Percentiles rank a stretch among this genome's conserved stretches.
Evolutionary conservation across 2,888 invertebrate genomes (phyloP).

Genomic region (Theretra japonica): DNA sequence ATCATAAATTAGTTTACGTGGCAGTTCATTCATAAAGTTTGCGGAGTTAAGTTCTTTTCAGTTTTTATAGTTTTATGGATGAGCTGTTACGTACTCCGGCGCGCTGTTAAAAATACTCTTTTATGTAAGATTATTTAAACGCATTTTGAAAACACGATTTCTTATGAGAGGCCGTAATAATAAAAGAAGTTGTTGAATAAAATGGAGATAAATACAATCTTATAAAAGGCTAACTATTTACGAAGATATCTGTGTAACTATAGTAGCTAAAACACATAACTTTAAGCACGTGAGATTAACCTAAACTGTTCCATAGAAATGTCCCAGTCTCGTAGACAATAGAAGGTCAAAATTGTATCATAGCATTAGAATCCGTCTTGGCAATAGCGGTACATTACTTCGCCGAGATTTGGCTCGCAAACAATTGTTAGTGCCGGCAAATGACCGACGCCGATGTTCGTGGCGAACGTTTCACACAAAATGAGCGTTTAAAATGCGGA

Average conservation of each 20-base stretch:
- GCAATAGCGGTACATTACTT: conserved; percentile 69
- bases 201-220: no score
- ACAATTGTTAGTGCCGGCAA: conserved; percentile 60
- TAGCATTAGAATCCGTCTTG: conserved; percentile 77
- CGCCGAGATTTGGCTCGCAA: conserved; percentile 70
- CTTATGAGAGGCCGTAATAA: background rate
- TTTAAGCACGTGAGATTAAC: background rate
- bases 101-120: background rate
- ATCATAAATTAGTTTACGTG: conserved; percentile 20
- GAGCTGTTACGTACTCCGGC: background rate
- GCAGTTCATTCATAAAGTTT: conserved; percentile 24
- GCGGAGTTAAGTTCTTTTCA: conserved; percentile 6
- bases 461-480: conserved; percentile 47
- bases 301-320: conserved; percentile 46
- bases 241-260: no score
- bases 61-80: conserved; percentile 13
- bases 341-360: conserved; percentile 77
- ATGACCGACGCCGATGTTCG: conserved; percentile 44
- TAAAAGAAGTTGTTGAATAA: no score
- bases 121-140: background rate
- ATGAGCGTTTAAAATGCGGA: conserved; percentile 36
- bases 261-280: background rate
- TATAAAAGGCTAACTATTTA: background rate
- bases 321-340: conserved; percentile 70
- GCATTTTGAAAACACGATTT: background rate